Evolutionary conservation across 1,140 invertebrate genomes (phyloP).

Genomic region (Pogonomyrmex barbatus): DNA sequence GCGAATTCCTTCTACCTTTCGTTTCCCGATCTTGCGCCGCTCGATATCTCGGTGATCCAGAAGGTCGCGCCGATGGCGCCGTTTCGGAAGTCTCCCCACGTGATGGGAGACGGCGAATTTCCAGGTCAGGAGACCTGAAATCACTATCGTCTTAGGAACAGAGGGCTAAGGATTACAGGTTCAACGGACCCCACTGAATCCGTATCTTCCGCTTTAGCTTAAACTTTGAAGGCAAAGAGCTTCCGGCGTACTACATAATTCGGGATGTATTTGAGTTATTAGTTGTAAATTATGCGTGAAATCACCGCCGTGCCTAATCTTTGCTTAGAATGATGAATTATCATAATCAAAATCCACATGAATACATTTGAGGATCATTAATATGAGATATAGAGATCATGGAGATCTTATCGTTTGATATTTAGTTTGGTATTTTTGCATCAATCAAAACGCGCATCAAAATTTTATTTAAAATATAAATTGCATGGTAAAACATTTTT

Average conservation of each 20-base stretch:
- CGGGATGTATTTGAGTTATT: slow-evolving; percentile 60
- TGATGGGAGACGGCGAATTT: slow-evolving; percentile 57
- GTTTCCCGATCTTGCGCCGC: background rate
- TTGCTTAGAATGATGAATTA: slow-evolving; percentile 47
- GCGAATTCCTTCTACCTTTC: slow-evolving; percentile 44
- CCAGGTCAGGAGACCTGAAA: slow-evolving; percentile 71
- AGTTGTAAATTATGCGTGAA: slow-evolving; percentile 58
- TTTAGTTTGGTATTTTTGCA: background rate
- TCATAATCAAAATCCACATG: slow-evolving; percentile 7
- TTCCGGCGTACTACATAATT: slow-evolving; percentile 60
- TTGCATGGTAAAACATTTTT: background rate
- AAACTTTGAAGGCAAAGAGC: slow-evolving; percentile 68
- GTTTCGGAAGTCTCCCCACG: slow-evolving; percentile 47
- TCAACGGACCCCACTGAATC: slow-evolving; percentile 70
- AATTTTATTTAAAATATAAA: background rate
- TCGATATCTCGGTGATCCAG: slow-evolving; percentile 40
- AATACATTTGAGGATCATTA: background rate
- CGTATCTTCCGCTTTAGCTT: slow-evolving; percentile 57
- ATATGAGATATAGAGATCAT: background rate
- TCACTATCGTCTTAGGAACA: slow-evolving; percentile 73
- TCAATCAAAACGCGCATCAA: background rate
- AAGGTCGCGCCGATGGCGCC: slow-evolving; percentile 20
- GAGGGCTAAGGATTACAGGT: slow-evolving; percentile 69
- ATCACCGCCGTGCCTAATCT: slow-evolving; percentile 40
- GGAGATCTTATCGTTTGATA: background rate